Percentiles rank a stretch among this genome's conserved stretches.
Conservation (phyloP, 1,140 invertebrate species). For the Mercenaria mercenaria region DNA sequence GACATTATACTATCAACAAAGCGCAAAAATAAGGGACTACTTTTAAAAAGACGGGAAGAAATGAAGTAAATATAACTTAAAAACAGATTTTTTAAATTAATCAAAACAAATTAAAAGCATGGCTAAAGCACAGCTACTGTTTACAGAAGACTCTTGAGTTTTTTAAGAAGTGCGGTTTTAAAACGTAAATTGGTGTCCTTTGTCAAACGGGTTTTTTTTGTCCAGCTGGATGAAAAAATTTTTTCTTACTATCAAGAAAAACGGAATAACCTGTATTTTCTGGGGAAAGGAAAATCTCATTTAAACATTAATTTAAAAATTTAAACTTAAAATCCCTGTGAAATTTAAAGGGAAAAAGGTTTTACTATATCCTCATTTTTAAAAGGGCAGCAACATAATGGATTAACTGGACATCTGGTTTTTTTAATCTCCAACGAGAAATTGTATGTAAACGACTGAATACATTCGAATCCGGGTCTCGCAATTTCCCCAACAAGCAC, state of each 20-base stretch:
- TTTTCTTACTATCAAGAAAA: constrained; percentile 15
- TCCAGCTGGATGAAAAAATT: neutral
- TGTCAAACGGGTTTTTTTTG: constrained; percentile 9
- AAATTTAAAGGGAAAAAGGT: constrained; percentile 59
- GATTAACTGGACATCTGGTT: constrained; percentile 9
- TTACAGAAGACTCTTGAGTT: constrained; percentile 38
- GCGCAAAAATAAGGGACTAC: too few species aligned
- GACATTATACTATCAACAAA: too few species aligned
- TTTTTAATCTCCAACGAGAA: constrained; percentile 31
- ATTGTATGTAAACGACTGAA: constrained; percentile 36
- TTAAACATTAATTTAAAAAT: neutral
- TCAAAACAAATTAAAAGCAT: too few species aligned
- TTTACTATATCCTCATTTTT: constrained; percentile 31
- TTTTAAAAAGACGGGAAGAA: too few species aligned
- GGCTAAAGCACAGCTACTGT: constrained; percentile 48
- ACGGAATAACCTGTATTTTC: neutral
- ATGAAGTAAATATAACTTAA: too few species aligned
- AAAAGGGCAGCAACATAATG: constrained; percentile 31
- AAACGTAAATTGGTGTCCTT: constrained; percentile 34
- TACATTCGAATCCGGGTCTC: constrained; percentile 47
- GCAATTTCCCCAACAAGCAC: constrained; percentile 39
- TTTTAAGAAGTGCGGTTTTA: constrained; percentile 31
- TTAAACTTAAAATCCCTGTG: constrained; percentile 35
- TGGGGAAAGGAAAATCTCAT: neutral
- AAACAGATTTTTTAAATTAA: too few species aligned